These are phyloP conservation scores for Leiothrix lutea DNA, from an alignment of 2,113 vertebrate genomes.

Conservation along the genomic window DNA sequence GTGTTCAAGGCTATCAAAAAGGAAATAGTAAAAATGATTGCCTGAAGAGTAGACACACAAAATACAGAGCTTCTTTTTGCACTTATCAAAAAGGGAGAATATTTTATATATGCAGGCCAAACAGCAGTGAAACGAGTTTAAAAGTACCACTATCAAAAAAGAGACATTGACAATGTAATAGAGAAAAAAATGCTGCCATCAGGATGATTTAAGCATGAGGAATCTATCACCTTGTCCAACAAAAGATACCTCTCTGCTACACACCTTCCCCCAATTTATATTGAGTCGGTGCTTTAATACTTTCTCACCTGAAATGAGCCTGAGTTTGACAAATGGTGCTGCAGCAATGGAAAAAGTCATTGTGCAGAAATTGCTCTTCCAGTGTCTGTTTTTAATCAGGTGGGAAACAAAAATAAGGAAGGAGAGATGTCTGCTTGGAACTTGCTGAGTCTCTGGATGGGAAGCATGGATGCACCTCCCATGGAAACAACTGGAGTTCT, in stretches of 20 bases:
- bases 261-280: neutral
- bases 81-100: neutral
- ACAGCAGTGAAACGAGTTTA: neutral
- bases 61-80: neutral
- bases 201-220: neutral
- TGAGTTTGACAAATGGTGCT: neutral
- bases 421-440: neutral
- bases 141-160: neutral
- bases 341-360: neutral
- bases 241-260: neutral
- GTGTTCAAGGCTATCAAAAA: neutral
- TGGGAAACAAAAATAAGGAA: neutral
- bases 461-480: neutral
- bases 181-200: neutral
- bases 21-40: neutral
- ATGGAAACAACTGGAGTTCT: neutral
- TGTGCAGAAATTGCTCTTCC: neutral
- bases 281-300: neutral
- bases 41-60: neutral
- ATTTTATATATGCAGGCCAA: neutral
- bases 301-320: neutral
- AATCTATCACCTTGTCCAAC: neutral
- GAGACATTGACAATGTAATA: neutral
- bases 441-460: neutral
- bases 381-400: neutral